Conservation (phyloP, 2,113 vertebrate species). For the Danionella cerebrum region DNA sequence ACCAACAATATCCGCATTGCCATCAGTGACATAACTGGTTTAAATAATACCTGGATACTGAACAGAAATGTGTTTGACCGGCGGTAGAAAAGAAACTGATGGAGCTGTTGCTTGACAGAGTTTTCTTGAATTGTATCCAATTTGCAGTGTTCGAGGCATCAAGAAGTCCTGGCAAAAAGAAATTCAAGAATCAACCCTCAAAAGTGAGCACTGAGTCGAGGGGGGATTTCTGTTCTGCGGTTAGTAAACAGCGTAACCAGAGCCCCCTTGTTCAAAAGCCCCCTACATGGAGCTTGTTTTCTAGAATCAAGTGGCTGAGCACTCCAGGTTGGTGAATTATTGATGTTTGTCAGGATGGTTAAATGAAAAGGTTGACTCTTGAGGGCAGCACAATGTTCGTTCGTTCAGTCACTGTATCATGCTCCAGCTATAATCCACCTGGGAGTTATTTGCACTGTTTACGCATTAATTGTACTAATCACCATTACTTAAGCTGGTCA, state of each 20-base stretch:
- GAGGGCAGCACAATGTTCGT: not conserved
- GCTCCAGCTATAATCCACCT: no score
- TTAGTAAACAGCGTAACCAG: constrained; percentile 1
- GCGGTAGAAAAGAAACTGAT: constrained; percentile 50
- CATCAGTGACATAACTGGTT: not conserved
- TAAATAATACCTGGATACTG: constrained; percentile 38
- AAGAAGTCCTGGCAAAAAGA: constrained; percentile 56
- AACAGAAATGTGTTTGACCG: constrained; percentile 49
- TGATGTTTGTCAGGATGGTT: not conserved
- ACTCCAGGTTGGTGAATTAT: not conserved
- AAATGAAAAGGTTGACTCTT: no score
- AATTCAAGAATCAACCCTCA: constrained; percentile 13
- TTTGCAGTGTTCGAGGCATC: constrained; percentile 51
- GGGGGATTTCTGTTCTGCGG: not conserved
- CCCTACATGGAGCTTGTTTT: constrained; percentile 7
- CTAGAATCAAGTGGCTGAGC: not conserved
- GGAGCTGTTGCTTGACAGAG: constrained; percentile 24
- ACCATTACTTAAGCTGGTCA: no score
- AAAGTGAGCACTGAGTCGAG: constrained; percentile 6
- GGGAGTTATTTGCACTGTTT: no score
- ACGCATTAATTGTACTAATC: no score
- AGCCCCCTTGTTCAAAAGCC: not conserved
- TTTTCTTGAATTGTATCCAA: constrained; percentile 21
- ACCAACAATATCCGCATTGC: not conserved
- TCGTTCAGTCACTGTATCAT: not conserved